Base-by-base conservation (phyloP, 2,797 vertebrate species). In the Centropyge bicolor region DNA sequence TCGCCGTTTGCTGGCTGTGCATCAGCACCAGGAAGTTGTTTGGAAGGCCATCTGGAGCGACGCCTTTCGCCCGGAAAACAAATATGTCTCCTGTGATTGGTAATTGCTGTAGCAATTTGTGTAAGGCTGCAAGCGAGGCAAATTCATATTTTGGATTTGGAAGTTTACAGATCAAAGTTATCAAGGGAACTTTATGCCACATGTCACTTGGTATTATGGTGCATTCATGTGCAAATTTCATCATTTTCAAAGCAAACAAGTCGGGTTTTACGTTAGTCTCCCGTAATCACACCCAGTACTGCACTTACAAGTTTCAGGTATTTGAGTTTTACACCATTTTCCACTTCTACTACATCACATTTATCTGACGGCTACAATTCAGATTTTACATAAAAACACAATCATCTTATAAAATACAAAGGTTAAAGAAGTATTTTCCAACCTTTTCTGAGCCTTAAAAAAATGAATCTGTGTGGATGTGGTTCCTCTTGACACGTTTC, bases 41-140 rank as follows among this genome's bases (percentile, higher is more conserved):
- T 54, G 38, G 68, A 76, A 54, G 55, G 35, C 67, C 79, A 76
- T 83, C 68, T 81, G 80, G 36, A 57, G 60, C 38, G 16, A 55
- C 71, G 55, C 62, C 43, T 78, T 55, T 55, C 7, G 4, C 54
- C 24, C 49, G 40, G 41, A 43, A 74, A 38, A 49, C 14, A 51
- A 60, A 60, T 2, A 27, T 9, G 46, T 69, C 70, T 56, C 64
- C 3, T 63, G 63, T 55, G 71, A 65, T 51, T 16, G 59, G 52
- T 62, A 49, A 57, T 41, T 64, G 55, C 67, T 73, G 17, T 24
- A 31, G 57, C 20, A 16, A 2, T 61, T 74, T 66, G 40, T 13
- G 19, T 11, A 16, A 45, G 8, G n/a, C 31, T 49, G 16, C 27
- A 38, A 68, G 64, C 49, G 70, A 40, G 31, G 57, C 0, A 45